phyloP scores from a whole-genome alignment of 2,113 vertebrate species.

The Sinocyclocheilus anshuiensis region DNA sequence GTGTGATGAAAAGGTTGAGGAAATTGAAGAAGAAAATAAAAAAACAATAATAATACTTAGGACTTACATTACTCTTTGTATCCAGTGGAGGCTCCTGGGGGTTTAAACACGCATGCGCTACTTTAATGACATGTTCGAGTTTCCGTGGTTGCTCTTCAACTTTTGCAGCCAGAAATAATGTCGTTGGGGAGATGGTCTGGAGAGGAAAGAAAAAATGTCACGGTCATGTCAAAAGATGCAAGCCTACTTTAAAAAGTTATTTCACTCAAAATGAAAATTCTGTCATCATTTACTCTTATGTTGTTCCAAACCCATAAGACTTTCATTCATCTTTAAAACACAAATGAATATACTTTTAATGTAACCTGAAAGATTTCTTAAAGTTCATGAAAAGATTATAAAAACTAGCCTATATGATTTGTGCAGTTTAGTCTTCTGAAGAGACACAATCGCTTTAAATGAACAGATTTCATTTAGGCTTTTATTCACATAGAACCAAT shows the following conservation, averaged over 20 bases:
- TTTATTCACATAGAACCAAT: background rate
- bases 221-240: background rate
- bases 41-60: constrained; percentile 38
- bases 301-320: background rate
- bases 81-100: constrained; percentile 91
- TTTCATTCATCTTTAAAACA: background rate
- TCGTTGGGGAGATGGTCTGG: constrained; percentile 95
- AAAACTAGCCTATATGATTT: background rate
- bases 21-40: constrained; percentile 10
- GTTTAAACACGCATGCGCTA: constrained; percentile 97
- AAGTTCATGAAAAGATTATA: background rate
- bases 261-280: background rate
- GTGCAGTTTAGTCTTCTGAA: background rate
- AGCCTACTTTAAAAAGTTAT: background rate
- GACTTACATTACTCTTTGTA: constrained; percentile 97
- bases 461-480: background rate
- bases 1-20: constrained; percentile 25
- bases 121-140: constrained; percentile 99
- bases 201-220: background rate
- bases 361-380: background rate
- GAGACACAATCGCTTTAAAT: background rate
- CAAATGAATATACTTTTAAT: background rate
- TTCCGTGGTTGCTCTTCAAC: constrained; percentile 99
- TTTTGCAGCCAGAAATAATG: constrained; percentile 98
- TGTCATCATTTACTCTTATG: background rate